Evolutionary conservation across 53 echinoderm and acorn worm species (phyloP).

Genomic region (Echinarachnius parma): DNA sequence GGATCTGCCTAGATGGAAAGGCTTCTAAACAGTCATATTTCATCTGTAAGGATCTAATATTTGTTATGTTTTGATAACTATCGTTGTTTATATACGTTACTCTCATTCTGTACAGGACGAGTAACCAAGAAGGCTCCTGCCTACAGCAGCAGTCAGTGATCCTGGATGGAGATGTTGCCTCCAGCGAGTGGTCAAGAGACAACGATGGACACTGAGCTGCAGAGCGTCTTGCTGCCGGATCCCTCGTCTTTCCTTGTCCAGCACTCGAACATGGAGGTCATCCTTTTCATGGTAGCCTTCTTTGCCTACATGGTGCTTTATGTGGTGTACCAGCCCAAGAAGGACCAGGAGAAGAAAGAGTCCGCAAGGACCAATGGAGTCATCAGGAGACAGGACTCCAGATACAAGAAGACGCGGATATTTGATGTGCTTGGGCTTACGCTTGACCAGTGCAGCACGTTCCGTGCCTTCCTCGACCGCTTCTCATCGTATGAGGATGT

Average conservation of each 20-base stretch:
- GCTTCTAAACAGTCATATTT: too few species aligned
- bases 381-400: constrained; percentile 53
- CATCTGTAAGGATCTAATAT: too few species aligned
- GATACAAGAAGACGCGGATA: constrained; percentile 67
- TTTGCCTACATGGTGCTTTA: constrained; percentile 66
- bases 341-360: constrained; percentile 51
- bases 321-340: constrained; percentile 65
- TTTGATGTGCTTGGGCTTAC: constrained; percentile 84
- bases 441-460: constrained; percentile 74
- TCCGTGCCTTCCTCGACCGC: constrained; percentile 81
- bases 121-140: too few species aligned
- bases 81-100: too few species aligned
- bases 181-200: background rate
- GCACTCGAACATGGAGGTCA: constrained; percentile 58
- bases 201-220: constrained; percentile 15
- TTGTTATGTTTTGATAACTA: too few species aligned
- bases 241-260: constrained; percentile 17
- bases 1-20: too few species aligned
- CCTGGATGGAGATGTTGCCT: too few species aligned
- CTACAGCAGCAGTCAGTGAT: too few species aligned
- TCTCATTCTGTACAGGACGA: too few species aligned
- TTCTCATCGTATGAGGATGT: constrained; percentile 85
- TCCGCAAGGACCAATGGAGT: constrained; percentile 6
- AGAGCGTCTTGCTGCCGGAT: constrained; percentile 8
- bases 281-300: constrained; percentile 68